phyloP scores from a whole-genome alignment of 2,113 vertebrate species.

The Alligator mississippiensis region DNA sequence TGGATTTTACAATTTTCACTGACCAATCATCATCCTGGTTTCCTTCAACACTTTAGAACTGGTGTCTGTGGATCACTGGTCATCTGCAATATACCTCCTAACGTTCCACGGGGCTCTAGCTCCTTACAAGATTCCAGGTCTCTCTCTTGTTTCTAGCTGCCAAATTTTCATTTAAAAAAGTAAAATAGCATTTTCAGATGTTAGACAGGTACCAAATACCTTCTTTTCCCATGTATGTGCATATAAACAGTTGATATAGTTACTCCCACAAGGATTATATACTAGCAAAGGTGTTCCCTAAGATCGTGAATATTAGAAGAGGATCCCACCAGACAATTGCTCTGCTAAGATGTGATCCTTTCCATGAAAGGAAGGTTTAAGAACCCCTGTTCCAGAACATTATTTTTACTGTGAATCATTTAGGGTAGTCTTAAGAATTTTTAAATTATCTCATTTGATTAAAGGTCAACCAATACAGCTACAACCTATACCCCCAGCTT shows the following conservation, averaged over 20 bases:
- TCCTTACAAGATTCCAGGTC: not conserved
- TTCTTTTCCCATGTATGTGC: not conserved
- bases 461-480: not conserved
- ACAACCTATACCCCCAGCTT: too few relatives aligned
- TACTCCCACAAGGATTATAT: not conserved
- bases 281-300: not conserved
- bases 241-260: not conserved
- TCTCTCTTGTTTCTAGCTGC: not conserved
- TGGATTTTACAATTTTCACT: not conserved
- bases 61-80: not conserved
- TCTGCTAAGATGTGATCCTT: not conserved
- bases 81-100: not conserved
- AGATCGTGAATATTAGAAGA: not conserved
- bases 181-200: too few relatives aligned
- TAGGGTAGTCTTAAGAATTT: not conserved
- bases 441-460: not conserved
- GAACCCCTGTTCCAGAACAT: not conserved
- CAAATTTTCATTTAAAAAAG: not conserved
- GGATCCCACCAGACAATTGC: not conserved
- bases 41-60: not conserved
- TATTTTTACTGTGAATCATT: not conserved
- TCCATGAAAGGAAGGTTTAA: not conserved
- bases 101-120: not conserved
- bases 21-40: not conserved
- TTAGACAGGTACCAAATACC: not conserved